These are phyloP conservation scores for Pluvianellus socialis DNA, from an alignment of 2,113 vertebrate species.

Conservation along the genomic window DNA sequence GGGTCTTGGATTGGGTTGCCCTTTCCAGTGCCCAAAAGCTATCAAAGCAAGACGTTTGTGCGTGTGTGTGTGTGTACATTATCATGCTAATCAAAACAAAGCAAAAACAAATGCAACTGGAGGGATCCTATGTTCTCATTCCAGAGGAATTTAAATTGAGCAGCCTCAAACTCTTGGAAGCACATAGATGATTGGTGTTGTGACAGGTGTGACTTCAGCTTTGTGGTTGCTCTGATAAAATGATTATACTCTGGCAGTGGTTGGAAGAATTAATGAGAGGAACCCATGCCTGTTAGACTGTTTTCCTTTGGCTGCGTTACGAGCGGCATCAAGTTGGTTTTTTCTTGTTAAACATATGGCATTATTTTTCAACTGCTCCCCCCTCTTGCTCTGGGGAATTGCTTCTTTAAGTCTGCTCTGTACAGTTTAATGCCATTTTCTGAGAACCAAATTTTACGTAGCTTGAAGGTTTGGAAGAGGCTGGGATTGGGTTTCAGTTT, in stretches of 20 bases:
- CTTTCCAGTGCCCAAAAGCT: constrained; percentile 28
- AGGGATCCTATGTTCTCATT: constrained; percentile 37
- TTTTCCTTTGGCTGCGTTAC: neutral
- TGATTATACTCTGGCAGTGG: neutral
- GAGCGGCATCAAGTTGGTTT: neutral
- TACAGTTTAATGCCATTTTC: neutral
- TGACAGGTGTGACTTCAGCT: constrained; percentile 59
- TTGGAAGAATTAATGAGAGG: neutral
- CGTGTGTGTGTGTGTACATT: neutral
- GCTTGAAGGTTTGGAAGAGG: neutral
- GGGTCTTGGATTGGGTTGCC: constrained; percentile 12
- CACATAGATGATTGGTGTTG: constrained; percentile 17
- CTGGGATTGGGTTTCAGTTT: neutral
- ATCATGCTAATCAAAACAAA: constrained; percentile 49
- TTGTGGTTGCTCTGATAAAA: constrained; percentile 19
- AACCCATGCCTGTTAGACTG: neutral
- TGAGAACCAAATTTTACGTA: neutral
- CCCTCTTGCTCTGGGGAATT: neutral
- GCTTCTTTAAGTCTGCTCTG: neutral
- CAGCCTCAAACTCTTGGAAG: constrained; percentile 10
- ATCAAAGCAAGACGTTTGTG: constrained; percentile 1
- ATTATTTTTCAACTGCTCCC: neutral
- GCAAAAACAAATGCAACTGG: constrained; percentile 2
- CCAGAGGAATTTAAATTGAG: constrained; percentile 35
- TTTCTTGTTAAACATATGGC: neutral